These are phyloP conservation scores for Pseudobourletiella spinata DNA, from an alignment of 1,140 invertebrate genomes.

Conservation along the genomic window DNA sequence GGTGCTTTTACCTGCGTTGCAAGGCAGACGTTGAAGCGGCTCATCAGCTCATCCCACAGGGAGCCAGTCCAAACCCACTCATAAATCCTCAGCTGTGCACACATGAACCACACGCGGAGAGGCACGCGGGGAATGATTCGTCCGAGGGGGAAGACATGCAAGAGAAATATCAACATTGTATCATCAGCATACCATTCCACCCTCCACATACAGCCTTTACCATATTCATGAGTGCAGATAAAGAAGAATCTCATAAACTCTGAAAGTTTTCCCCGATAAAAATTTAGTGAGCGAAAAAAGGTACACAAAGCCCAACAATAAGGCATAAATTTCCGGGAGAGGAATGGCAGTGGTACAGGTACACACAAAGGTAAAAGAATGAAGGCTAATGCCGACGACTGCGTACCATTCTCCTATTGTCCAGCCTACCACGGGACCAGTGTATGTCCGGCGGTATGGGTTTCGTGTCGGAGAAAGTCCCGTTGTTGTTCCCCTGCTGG, in stretches of 20 bases:
- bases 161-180: no score
- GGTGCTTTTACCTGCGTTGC: conserved; percentile 28
- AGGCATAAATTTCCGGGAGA: background rate
- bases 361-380: no score
- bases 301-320: background rate
- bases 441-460: conserved; percentile 12
- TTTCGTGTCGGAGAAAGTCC: background rate
- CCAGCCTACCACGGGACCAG: conserved; percentile 24
- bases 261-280: background rate
- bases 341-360: background rate
- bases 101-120: no score
- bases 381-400: background rate
- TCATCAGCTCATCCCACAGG: conserved; percentile 29
- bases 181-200: no score
- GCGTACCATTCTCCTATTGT: conserved; percentile 28
- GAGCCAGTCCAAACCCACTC: conserved; percentile 31
- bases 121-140: no score
- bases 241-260: no score
- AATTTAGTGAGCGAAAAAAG: background rate
- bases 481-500: background rate
- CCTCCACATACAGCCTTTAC: no score
- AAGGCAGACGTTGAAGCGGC: conserved; percentile 30
- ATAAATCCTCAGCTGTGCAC: conserved; percentile 32
- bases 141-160: no score
- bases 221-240: no score